These are phyloP conservation scores for Aspiorhynchus laticeps DNA, from an alignment of 2,113 vertebrate species.

Conservation along the genomic window DNA sequence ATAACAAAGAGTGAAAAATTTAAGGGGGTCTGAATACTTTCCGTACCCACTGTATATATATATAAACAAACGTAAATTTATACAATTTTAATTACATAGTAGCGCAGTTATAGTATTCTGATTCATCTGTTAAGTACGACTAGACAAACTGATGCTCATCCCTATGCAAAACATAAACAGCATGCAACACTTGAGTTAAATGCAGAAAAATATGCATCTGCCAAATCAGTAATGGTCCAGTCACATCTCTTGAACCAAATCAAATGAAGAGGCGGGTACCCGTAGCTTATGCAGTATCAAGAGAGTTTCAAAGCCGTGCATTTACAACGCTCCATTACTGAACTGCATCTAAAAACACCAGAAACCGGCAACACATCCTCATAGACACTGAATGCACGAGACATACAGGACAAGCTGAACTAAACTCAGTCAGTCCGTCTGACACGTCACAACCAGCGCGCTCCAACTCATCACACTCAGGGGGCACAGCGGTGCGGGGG, in stretches of 20 bases:
- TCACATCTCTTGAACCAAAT: constrained; percentile 3
- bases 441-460: constrained; percentile 58
- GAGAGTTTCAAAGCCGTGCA: constrained; percentile 47
- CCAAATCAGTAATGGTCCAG: background rate
- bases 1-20: too few species aligned
- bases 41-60: too few species aligned
- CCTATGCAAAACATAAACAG: background rate
- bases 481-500: constrained; percentile 60
- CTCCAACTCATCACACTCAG: constrained; percentile 49
- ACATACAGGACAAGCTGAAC: constrained; percentile 44
- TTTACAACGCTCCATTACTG: constrained; percentile 9
- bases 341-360: constrained; percentile 12
- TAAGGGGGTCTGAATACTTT: too few species aligned
- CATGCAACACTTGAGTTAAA: constrained; percentile 24
- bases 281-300: constrained; percentile 18
- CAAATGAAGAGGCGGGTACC: background rate
- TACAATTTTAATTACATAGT: too few species aligned
- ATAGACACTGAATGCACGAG: constrained; percentile 46
- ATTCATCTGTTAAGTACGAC: background rate
- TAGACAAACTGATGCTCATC: constrained; percentile 33
- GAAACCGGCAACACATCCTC: constrained; percentile 5
- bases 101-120: background rate
- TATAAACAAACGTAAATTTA: background rate
- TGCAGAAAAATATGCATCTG: background rate
- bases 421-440: constrained; percentile 53